Evolutionary conservation across 2,888 invertebrate species (phyloP).

Genomic region (Gryllus longicercus): DNA sequence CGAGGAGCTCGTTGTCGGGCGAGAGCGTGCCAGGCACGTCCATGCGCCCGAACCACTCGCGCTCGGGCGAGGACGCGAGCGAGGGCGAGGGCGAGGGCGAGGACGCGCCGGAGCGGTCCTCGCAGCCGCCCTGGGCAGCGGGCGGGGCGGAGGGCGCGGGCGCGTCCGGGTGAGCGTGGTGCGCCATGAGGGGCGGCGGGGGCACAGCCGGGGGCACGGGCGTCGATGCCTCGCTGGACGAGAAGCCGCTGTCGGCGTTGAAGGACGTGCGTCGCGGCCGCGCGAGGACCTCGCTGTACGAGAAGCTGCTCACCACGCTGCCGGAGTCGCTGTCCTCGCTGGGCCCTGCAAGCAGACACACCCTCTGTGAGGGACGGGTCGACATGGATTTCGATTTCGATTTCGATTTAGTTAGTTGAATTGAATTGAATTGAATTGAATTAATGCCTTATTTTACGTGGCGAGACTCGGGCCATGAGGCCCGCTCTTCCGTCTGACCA

Average conservation of each 20-base stretch:
- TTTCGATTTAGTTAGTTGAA: too few relatives aligned
- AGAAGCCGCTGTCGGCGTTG: slow-evolving; percentile 11
- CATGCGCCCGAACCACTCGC: not conserved
- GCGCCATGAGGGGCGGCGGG: not conserved
- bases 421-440: too few relatives aligned
- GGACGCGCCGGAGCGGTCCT: not conserved
- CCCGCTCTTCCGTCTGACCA: too few relatives aligned
- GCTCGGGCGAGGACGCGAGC: not conserved
- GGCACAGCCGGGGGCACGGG: not conserved
- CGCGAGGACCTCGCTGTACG: not conserved
- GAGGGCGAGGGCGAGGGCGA: not conserved
- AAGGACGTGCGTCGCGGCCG: not conserved
- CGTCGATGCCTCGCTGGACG: not conserved
- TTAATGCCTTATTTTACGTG: too few relatives aligned
- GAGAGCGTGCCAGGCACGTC: not conserved
- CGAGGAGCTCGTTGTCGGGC: not conserved
- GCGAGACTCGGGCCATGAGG: too few relatives aligned
- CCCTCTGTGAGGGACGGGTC: too few relatives aligned
- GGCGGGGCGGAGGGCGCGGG: not conserved
- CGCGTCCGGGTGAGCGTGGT: not conserved
- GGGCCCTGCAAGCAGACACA: not conserved
- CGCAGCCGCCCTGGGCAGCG: not conserved
- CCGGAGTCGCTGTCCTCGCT: not conserved
- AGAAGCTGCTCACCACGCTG: not conserved
- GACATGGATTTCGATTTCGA: too few relatives aligned